Base-by-base conservation (phyloP, 2,113 vertebrate genomes). In the Indri indri region DNA sequence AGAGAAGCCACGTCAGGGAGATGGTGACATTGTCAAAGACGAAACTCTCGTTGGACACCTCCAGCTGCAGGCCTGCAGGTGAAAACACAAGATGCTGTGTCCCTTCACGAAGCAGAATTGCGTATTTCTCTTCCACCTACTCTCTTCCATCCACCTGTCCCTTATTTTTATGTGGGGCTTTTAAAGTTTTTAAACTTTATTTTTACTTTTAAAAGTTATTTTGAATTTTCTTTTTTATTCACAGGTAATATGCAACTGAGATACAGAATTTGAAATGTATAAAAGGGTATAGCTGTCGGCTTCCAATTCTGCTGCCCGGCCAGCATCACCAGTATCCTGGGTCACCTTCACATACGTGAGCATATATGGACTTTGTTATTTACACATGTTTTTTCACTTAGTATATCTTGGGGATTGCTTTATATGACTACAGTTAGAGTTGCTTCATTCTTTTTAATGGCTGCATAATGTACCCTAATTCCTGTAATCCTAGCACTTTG, bases 1-100 rank as follows among this genome's bases (percentile, higher is more conserved):
- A 98, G 14, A 99, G 99, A 65, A 99, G 98, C 99, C 99, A 99
- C 52, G 98, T 99, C 94, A 99, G 94, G 25, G 98, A 98, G 95
- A 99, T 89, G 0, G 98, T 99, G 95, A 99, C 97, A 0, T 99
- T 99, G 97, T 99, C 99, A 96, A 97, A 99, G 93, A 99, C 91
- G 27, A 99, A 98, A 1, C 98, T 99, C 11, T 97, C 91, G 1
- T 98, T 98, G 37, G 97, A 97, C 88, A 99, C 98, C 47, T 96
- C n/a, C 94, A 99, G 95, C 85, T 97, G 98, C 95, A 99, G 99
- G 94, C 99, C 99, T 99, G 98, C 87, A 92, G 97, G 98, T n/a
- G 45, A 94, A 85, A 90, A 98, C 5, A 8, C 40, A 47, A 79
- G 97, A 76, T 25, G n/a, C 52, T 50, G 4, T 80, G 0, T 73